These are phyloP conservation scores for Chesias legatella DNA, from an alignment of 2,888 invertebrate genomes.

Conservation along the genomic window DNA sequence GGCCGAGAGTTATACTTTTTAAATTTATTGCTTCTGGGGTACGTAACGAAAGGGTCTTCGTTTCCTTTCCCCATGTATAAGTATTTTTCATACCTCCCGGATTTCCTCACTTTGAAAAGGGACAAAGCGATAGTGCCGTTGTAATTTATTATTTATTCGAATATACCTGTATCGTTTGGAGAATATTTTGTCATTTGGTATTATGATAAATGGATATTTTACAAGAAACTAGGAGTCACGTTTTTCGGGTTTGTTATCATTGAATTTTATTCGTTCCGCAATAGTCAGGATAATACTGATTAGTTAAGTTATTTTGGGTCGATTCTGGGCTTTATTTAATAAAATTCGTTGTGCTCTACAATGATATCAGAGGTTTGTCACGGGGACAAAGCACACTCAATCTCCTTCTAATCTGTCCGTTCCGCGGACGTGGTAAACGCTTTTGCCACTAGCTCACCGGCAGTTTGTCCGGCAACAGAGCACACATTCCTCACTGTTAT, in stretches of 20 bases:
- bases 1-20: constrained; percentile 45
- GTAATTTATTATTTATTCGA: constrained; percentile 20
- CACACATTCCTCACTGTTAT: constrained; percentile 33
- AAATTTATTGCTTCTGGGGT: constrained; percentile 47
- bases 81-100: constrained; percentile 23
- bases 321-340: no score
- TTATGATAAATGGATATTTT: constrained; percentile 9
- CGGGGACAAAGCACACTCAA: neutral
- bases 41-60: constrained; percentile 31
- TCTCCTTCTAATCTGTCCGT: constrained; percentile 9
- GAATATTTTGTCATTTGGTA: constrained; percentile 16
- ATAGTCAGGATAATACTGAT: no score
- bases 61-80: constrained; percentile 19
- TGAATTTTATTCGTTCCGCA: no score
- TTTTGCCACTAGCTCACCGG: constrained; percentile 17
- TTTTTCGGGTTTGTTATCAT: no score
- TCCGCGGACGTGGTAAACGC: constrained; percentile 8
- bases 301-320: no score
- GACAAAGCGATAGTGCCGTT: constrained; percentile 21
- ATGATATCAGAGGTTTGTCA: no score
- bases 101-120: constrained; percentile 25
- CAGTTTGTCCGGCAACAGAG: constrained; percentile 27
- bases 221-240: no score
- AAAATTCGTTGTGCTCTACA: no score
- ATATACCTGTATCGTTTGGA: constrained; percentile 13